phyloP scores from a whole-genome alignment of 37 sponge, comb jelly and placozoan species.

The Diacarnus erythraeanus region DNA sequence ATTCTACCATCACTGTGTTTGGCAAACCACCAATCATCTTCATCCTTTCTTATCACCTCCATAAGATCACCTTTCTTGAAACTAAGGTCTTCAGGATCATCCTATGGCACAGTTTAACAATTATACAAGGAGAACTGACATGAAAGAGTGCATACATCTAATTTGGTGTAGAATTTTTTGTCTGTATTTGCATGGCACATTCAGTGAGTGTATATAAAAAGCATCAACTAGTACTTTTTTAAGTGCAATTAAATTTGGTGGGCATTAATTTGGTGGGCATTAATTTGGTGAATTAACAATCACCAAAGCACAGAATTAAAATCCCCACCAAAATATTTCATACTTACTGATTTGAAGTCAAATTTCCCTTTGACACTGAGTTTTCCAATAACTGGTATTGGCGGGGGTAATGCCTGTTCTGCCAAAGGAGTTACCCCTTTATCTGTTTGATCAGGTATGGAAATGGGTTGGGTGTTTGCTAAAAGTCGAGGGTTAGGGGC shows the following conservation, averaged over 20 bases:
- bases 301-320: no score
- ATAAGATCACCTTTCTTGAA: conserved; percentile 93
- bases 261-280: no score
- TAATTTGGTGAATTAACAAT: no score
- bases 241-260: no score
- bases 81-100: conserved; percentile 85
- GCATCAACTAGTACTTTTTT: no score
- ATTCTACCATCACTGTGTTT: conserved; percentile 77
- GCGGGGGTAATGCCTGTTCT: conserved; percentile 37
- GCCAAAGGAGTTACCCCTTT: neutral
- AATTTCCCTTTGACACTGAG: conserved; percentile 64
- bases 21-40: conserved; percentile 96
- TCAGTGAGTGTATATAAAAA: no score
- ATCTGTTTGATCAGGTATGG: neutral
- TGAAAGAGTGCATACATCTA: no score
- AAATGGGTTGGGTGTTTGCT: conserved; percentile 6
- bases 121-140: no score
- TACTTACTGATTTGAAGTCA: conserved; percentile 76
- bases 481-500: conserved; percentile 7
- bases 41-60: conserved; percentile 87
- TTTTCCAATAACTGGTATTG: conserved; percentile 46
- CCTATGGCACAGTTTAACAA: no score
- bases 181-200: no score
- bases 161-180: no score
- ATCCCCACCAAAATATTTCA: no score